phyloP scores from a whole-genome alignment of 2,113 vertebrate genomes.

The Apteryx mantelli region DNA sequence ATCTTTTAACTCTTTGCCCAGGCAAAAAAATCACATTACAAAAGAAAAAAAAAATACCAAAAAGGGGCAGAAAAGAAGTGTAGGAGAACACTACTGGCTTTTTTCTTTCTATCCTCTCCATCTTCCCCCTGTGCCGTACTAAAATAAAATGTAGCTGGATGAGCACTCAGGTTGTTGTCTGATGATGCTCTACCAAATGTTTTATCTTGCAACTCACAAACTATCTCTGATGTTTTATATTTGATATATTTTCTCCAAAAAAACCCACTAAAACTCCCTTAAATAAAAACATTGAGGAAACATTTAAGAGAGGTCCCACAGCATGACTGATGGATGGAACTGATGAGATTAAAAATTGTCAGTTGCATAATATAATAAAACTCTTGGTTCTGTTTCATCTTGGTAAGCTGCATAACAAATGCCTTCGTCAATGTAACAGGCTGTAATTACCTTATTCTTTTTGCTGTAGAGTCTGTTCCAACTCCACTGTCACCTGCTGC shows the following conservation, averaged over 20 bases:
- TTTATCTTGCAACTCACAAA: background rate
- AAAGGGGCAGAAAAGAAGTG: background rate
- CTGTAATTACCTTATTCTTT: slow-evolving; percentile 20
- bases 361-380: background rate
- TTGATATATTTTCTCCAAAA: too few relatives aligned
- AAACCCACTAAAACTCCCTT: background rate
- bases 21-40: background rate
- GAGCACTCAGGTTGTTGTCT: background rate
- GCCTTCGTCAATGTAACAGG: background rate
- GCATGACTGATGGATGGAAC: background rate
- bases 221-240: too few relatives aligned
- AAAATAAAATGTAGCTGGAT: background rate
- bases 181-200: background rate
- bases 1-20: background rate
- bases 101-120: background rate
- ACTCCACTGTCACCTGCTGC: slow-evolving; percentile 70
- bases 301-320: background rate
- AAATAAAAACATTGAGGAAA: background rate
- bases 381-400: background rate
- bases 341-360: background rate
- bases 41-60: background rate
- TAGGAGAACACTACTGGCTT: background rate
- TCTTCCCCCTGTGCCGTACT: background rate
- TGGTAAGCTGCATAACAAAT: background rate
- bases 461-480: slow-evolving; percentile 78